Base-by-base conservation (phyloP, 2,888 invertebrate species). In the Synanthedon formicaeformis region DNA sequence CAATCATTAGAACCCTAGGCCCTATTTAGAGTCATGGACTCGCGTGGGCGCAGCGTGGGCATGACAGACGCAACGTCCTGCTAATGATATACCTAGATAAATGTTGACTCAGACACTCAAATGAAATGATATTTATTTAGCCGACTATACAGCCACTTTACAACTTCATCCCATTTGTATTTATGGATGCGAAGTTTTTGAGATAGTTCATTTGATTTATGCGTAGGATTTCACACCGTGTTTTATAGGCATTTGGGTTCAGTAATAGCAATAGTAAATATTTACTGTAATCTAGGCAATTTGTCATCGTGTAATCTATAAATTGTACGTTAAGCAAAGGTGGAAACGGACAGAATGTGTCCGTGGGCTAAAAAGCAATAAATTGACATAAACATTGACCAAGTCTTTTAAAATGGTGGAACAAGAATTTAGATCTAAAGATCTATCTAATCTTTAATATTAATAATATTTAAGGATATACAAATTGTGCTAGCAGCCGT, bases 41-140 rank as follows among this genome's bases (percentile, higher is more conserved):
- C 3, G 53, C 48, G 54, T 56, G 41, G 56, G 56, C 40, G 50
- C 27, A 16, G 54, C 54, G 56, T 52, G 18, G 56, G 56, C 18
- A 11, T 49, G 48, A 49, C 48, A 23, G 16, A 49, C 49, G 23
- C 18, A 18, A 14, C 14, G 45, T 45, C 52, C 54, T 52, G 41
- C 52, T 56, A 56, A 56, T 54, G 55, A 54, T 34, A 23, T 18
- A 45, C 16, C 53, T 41, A 49, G 49, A 49, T 45, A 50, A 40
- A 52, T 50, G 56, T 51, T 50, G 52, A 55, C 51, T 56, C 49
- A 41, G 55, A 51, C 50, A 50, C 52, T 49, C 18, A 23, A 56
- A 54, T 54, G 54, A 54, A 56, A 56, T 54, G 54, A 49, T 49
- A 49, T 49, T 49, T 49, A 49, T 49, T 49, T 49, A 18, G n/a